Evolutionary conservation across 1,140 invertebrate genomes (phyloP), one percentile per base, ranked within the genome.

Genomic region (Ganaspis sp.): DNA sequence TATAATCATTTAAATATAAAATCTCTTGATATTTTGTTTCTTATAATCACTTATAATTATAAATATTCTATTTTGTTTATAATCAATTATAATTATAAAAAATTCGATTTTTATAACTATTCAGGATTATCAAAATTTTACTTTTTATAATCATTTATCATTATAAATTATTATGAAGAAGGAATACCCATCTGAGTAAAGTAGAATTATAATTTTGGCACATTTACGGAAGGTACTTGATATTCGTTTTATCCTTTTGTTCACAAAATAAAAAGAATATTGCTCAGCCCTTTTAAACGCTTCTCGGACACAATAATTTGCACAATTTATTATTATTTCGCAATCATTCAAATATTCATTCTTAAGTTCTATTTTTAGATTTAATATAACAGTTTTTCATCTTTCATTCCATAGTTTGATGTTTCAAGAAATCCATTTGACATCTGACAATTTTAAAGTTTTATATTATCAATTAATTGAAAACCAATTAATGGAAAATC

Each of bases 191-290:
- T 64, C 23, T 29, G 58, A n/a, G 23, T 29, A n/a, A 64, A 64
- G 23, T 64, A 64, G 58, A 64, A 4, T 29, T 64, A n/a, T 34
- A 12, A 64, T 64, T 34, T 64, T 64, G 58, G 58, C 58, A 64
- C 58, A 26, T 64, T 64, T n/a, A 64, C 15, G 58, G 58, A 64
- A 64, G 58, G 26, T 64, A 64, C 58, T 69, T 15, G n/a, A 11
- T 17, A 53, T 42, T 40, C 17, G 12, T 29, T n/a, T 29, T 64
- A 5, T 64, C 5, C 17, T 49, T 4, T 6, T 17, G n/a, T 49
- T 17, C 17, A 0, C 3, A 34, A 29, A 64, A 64, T 29, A 64
- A 3, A 29, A 64, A 64, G 12, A 64, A 29, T 64, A 29, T 64
- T 64, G 23, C 26, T 64, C 15, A 29, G 23, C 58, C 4, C 12